phyloP scores from a whole-genome alignment of 2,888 invertebrate species.

The Sinodicranocentrus sp. region DNA sequence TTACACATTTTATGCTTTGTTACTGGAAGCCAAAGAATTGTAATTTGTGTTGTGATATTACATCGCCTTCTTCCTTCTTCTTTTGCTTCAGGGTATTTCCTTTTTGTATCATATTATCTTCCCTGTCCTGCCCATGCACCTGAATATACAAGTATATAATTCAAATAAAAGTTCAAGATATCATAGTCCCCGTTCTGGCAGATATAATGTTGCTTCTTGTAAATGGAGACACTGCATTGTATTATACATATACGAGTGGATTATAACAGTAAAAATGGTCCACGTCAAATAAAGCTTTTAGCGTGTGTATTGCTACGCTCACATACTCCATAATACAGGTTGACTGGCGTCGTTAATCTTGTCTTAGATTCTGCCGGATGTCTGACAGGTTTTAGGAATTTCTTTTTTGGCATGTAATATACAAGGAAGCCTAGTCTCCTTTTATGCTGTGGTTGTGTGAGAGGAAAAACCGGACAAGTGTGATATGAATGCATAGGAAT shows the following conservation, averaged over 20 bases:
- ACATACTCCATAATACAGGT: conserved; percentile 1
- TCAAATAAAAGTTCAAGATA: too few species aligned
- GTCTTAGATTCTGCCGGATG: conserved; percentile 50
- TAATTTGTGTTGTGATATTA: conserved; percentile 38
- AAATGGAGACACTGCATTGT: too few species aligned
- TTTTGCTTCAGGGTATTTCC: conserved; percentile 48
- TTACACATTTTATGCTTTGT: conserved; percentile 12
- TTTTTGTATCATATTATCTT: conserved; percentile 27
- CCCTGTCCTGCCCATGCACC: conserved; percentile 4
- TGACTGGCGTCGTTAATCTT: conserved; percentile 47
- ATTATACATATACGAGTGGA: neutral
- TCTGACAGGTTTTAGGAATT: conserved; percentile 63
- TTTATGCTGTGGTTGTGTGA: neutral
- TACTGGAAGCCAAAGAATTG: conserved; percentile 44
- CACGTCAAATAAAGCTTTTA: conserved; percentile 9
- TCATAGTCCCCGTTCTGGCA: too few species aligned
- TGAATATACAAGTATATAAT: neutral
- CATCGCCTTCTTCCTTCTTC: conserved; percentile 25
- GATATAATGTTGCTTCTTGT: neutral
- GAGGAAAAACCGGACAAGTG: conserved; percentile 22
- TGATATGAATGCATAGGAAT: neutral
- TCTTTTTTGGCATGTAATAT: conserved; percentile 32
- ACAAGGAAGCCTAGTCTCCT: neutral
- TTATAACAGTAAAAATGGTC: conserved; percentile 1
- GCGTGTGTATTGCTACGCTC: conserved; percentile 3